Percentiles rank a stretch among this genome's conserved stretches.
Conservation (phyloP, 2,888 invertebrate genomes). For the Notodonta ziczac region DNA sequence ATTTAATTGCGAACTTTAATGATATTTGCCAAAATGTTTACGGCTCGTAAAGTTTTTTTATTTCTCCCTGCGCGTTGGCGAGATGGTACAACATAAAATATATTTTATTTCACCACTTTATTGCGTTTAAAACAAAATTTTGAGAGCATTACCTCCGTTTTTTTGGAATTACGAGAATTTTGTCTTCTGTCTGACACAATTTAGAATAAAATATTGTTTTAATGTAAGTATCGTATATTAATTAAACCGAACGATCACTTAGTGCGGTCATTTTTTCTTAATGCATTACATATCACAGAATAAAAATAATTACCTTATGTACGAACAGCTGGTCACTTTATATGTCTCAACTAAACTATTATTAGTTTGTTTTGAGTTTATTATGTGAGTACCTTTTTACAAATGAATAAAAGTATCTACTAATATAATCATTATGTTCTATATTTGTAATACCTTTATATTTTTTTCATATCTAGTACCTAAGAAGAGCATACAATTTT, state of each 20-base stretch:
- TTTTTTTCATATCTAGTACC: no score
- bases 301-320: background rate
- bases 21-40: constrained; percentile 47
- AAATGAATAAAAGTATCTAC: no score
- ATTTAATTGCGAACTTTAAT: constrained; percentile 42
- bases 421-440: no score
- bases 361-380: no score
- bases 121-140: constrained; percentile 34
- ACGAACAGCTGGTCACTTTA: no score
- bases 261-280: background rate
- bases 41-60: constrained; percentile 44
- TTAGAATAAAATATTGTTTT: background rate
- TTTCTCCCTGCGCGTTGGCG: constrained; percentile 27
- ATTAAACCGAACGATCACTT: background rate
- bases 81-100: constrained; percentile 40
- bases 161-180: constrained; percentile 1
- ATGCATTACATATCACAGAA: no score
- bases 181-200: background rate
- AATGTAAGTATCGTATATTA: background rate
- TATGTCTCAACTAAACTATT: no score
- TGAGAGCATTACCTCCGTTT: constrained; percentile 13
- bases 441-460: no score
- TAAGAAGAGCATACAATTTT: no score
- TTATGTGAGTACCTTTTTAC: no score
- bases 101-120: constrained; percentile 44